These are phyloP conservation scores for Venturia canescens DNA, from an alignment of 1,140 invertebrate genomes.

Conservation along the genomic window DNA sequence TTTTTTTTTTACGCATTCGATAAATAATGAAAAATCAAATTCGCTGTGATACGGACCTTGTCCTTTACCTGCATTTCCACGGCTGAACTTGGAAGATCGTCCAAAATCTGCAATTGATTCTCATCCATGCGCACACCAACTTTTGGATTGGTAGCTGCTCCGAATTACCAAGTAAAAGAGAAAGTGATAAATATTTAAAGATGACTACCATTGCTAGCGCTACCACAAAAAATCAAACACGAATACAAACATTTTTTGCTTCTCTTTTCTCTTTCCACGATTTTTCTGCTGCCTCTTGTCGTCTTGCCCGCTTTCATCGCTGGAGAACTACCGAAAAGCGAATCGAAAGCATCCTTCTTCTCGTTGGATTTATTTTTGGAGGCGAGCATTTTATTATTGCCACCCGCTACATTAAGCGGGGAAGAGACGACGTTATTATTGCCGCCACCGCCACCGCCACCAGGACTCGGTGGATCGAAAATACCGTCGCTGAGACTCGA, in stretches of 20 bases:
- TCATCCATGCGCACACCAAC: conserved; percentile 85
- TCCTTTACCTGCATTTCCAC: conserved; percentile 97
- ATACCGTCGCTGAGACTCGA: conserved; percentile 90
- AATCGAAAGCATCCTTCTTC: conserved; percentile 78
- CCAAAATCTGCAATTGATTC: conserved; percentile 87
- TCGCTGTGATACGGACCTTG: conserved; percentile 81
- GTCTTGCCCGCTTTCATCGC: conserved; percentile 62
- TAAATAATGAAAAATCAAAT: conserved; percentile 40
- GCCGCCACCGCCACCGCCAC: conserved; percentile 58
- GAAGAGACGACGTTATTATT: conserved; percentile 73
- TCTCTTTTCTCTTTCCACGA: conserved; percentile 72
- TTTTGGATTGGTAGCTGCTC: conserved; percentile 79
- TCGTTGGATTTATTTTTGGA: conserved; percentile 68
- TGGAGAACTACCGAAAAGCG: conserved; percentile 77
- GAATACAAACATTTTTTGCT: conserved; percentile 71
- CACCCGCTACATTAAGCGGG: conserved; percentile 57
- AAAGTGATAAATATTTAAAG: background rate
- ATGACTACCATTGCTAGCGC: too few relatives aligned
- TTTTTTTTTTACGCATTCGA: background rate
- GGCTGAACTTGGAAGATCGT: conserved; percentile 93
- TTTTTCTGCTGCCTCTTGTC: conserved; percentile 72
- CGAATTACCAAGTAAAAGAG: conserved; percentile 35
- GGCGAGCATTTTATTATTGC: conserved; percentile 62
- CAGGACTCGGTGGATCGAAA: conserved; percentile 87
- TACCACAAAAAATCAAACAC: too few relatives aligned